Conservation (phyloP, 1,140 invertebrate genomes). For the Ericerus pela region DNA sequence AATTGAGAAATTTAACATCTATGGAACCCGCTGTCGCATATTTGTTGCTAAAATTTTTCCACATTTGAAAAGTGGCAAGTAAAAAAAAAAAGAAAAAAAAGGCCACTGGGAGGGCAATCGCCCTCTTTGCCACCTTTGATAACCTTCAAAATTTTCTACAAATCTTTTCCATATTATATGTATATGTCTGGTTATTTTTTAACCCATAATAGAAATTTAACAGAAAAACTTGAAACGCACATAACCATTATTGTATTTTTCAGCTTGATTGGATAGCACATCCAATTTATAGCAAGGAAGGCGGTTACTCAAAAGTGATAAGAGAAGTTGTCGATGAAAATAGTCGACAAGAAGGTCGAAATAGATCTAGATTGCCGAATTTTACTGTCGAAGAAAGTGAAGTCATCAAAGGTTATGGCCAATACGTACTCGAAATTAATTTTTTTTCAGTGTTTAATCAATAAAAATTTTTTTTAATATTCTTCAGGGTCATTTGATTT, state of each 20-base stretch:
- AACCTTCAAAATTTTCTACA: too few relatives aligned
- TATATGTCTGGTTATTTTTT: too few relatives aligned
- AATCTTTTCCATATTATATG: too few relatives aligned
- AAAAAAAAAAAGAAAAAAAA: neutral
- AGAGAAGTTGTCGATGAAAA: slow-evolving; percentile 31
- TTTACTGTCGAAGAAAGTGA: slow-evolving; percentile 34
- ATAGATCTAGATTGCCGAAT: slow-evolving; percentile 34
- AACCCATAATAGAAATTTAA: too few relatives aligned
- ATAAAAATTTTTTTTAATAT: neutral
- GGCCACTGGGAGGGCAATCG: too few relatives aligned
- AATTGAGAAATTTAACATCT: neutral
- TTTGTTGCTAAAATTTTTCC: neutral
- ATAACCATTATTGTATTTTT: slow-evolving; percentile 29
- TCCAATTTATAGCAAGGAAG: slow-evolving; percentile 35
- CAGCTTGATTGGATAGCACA: slow-evolving; percentile 35
- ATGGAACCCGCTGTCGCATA: neutral
- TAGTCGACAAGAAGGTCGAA: slow-evolving; percentile 32
- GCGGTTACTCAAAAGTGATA: slow-evolving; percentile 39
- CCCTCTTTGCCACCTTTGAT: too few relatives aligned
- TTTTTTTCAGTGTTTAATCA: neutral
- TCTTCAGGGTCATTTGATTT: slow-evolving; percentile 29
- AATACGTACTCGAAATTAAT: neutral
- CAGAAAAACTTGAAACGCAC: too few relatives aligned
- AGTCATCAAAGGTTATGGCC: slow-evolving; percentile 29
- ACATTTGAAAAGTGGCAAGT: neutral